Conservation (phyloP, 2,888 invertebrate species). For the Eristalis tenax region DNA sequence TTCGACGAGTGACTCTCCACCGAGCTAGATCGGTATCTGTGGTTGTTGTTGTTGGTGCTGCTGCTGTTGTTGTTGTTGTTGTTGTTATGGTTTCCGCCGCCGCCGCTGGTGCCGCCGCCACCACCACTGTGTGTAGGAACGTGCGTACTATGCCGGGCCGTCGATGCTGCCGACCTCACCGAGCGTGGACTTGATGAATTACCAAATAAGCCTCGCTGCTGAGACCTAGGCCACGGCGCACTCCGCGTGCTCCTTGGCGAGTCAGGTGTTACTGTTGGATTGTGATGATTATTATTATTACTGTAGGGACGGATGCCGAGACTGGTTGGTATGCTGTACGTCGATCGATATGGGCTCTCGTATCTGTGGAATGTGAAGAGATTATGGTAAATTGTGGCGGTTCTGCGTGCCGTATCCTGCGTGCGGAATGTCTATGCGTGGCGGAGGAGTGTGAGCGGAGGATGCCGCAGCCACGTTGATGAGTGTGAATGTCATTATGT, state of each 20-base stretch:
- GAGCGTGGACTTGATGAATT: slow-evolving; percentile 91
- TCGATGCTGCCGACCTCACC: slow-evolving; percentile 86
- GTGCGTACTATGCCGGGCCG: slow-evolving; percentile 72
- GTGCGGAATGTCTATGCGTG: too few species aligned
- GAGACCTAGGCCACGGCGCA: slow-evolving; percentile 89
- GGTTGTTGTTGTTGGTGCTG: slow-evolving; percentile 75
- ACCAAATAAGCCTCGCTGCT: slow-evolving; percentile 89
- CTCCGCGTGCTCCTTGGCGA: slow-evolving; percentile 92
- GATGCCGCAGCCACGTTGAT: too few species aligned
- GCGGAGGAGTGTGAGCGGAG: background rate
- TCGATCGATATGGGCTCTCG: slow-evolving; percentile 82
- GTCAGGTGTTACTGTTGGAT: slow-evolving; percentile 82
- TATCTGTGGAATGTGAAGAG: slow-evolving; percentile 71
- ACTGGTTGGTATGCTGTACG: slow-evolving; percentile 82
- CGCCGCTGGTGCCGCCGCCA: slow-evolving; percentile 16
- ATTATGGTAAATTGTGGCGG: background rate
- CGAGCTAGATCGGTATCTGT: slow-evolving; percentile 88
- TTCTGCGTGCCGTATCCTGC: background rate
- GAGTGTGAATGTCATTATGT: background rate
- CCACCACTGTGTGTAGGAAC: slow-evolving; percentile 75
- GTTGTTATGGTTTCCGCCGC: slow-evolving; percentile 57
- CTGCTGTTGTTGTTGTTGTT: slow-evolving; percentile 77
- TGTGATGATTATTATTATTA: slow-evolving; percentile 76
- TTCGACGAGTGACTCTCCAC: slow-evolving; percentile 95
- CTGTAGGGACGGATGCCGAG: slow-evolving; percentile 80